Evolutionary conservation across 2,113 vertebrate genomes (phyloP).

Genomic region (Trogon melanurus): DNA sequence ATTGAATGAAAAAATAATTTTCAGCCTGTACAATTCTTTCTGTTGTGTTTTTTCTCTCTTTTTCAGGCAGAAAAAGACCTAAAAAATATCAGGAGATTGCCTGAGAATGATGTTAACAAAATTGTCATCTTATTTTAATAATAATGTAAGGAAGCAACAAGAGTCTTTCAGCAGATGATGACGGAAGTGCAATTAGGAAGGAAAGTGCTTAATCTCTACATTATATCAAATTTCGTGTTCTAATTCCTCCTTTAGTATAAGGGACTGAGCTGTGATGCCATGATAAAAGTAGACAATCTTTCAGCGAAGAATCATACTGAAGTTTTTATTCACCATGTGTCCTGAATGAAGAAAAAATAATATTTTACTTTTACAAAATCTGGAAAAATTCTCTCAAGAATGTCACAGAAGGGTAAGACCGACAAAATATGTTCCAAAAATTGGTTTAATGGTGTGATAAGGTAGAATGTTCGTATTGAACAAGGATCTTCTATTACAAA

Average conservation of each 20-base stretch:
- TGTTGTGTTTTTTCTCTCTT: background rate
- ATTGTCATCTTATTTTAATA: background rate
- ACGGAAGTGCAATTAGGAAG: background rate
- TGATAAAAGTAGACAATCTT: slow-evolving; percentile 12
- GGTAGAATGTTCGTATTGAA: background rate
- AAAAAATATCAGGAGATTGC: background rate
- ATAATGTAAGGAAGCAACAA: background rate
- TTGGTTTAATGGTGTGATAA: background rate
- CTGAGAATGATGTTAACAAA: background rate
- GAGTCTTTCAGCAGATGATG: background rate
- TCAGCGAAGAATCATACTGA: background rate
- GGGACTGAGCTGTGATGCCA: background rate
- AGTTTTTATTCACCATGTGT: background rate
- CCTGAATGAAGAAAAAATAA: background rate
- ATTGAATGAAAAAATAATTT: background rate
- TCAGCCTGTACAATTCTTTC: background rate
- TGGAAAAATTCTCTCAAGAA: background rate
- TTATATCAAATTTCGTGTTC: background rate
- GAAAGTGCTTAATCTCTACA: background rate
- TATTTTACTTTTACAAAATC: background rate
- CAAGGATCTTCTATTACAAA: background rate
- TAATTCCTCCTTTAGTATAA: slow-evolving; percentile 3
- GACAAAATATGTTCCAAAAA: background rate
- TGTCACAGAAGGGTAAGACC: background rate
- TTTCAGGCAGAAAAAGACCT: background rate